Conservation (phyloP, 2,113 vertebrate species). For the Phyllostomus discolor region DNA sequence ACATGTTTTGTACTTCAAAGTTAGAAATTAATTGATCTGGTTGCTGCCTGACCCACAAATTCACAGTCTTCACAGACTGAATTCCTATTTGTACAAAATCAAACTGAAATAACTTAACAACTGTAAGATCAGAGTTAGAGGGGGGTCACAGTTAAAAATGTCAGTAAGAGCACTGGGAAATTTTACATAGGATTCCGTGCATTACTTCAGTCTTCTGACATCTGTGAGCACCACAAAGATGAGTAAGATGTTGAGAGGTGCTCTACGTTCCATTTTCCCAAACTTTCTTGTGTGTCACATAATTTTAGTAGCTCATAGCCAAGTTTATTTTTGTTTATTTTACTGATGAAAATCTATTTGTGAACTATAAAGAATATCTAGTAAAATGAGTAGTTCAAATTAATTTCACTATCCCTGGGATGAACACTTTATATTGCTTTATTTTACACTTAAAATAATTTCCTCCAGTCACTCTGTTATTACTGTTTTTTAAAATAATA, state of each 20-base stretch:
- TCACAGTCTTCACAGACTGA: not conserved
- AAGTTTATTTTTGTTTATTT: not conserved
- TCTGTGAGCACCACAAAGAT: not conserved
- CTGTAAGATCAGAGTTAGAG: not conserved
- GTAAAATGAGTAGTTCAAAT: not conserved
- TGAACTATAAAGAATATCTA: not conserved
- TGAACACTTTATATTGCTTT: not conserved
- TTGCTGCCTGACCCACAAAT: conserved; percentile 25
- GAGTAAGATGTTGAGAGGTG: not conserved
- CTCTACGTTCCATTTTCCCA: not conserved
- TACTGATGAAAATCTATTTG: not conserved
- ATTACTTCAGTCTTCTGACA: not conserved
- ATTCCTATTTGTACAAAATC: conserved; percentile 39
- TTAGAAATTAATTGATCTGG: conserved; percentile 33
- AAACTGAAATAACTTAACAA: conserved; percentile 34
- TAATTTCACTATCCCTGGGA: not conserved
- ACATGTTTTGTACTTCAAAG: conserved; percentile 24
- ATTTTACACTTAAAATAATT: not conserved
- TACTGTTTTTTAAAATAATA: not conserved
- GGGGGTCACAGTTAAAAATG: not conserved
- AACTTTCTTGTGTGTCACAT: not conserved
- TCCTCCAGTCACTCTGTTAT: not conserved
- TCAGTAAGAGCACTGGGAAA: not conserved
- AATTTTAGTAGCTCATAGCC: not conserved
- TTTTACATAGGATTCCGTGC: not conserved